Percentiles rank a stretch among this genome's conserved stretches.
phyloP scores from a whole-genome alignment of 2,797 vertebrate genomes.

The Rhadinocentrus ornatus region DNA sequence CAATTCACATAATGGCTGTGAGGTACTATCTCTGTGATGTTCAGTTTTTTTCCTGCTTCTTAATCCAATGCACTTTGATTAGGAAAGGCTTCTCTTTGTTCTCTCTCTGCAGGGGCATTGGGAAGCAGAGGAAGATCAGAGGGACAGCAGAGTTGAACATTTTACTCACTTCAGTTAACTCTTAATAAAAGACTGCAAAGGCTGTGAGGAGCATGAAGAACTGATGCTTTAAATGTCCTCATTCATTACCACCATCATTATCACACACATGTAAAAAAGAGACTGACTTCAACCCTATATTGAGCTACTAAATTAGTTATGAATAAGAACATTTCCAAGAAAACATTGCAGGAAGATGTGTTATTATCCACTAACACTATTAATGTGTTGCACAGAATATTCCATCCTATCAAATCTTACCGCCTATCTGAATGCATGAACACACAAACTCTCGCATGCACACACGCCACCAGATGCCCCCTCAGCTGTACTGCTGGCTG shows the following conservation, averaged over 20 bases:
- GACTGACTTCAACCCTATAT: slow-evolving; percentile 32
- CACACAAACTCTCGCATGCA: slow-evolving; percentile 41
- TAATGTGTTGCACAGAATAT: slow-evolving; percentile 28
- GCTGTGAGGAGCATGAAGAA: slow-evolving; percentile 29
- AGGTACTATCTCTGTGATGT: slow-evolving; percentile 76
- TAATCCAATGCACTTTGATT: slow-evolving; percentile 83
- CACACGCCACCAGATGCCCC: slow-evolving; percentile 89
- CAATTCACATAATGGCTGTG: slow-evolving; percentile 68
- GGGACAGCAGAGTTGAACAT: slow-evolving; percentile 62
- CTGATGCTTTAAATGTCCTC: slow-evolving; percentile 59
- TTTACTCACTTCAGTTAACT: slow-evolving; percentile 77
- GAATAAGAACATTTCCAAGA: slow-evolving; percentile 22
- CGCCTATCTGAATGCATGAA: slow-evolving; percentile 58
- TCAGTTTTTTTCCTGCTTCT: slow-evolving; percentile 56
- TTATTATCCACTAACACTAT: slow-evolving; percentile 27
- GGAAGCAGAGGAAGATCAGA: slow-evolving; percentile 72
- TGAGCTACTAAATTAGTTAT: slow-evolving; percentile 31
- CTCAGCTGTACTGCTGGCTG: slow-evolving; percentile 85
- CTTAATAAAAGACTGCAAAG: slow-evolving; percentile 56
- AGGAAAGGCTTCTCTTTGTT: slow-evolving; percentile 76
- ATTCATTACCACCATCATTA: slow-evolving; percentile 51
- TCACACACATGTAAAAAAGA: slow-evolving; percentile 45
- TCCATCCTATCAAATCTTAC: slow-evolving; percentile 55
- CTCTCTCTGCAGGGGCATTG: slow-evolving; percentile 74
- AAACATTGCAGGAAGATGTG: neutral